Base-by-base conservation (phyloP, 2,113 vertebrate species). In the Mus spicilegus region DNA sequence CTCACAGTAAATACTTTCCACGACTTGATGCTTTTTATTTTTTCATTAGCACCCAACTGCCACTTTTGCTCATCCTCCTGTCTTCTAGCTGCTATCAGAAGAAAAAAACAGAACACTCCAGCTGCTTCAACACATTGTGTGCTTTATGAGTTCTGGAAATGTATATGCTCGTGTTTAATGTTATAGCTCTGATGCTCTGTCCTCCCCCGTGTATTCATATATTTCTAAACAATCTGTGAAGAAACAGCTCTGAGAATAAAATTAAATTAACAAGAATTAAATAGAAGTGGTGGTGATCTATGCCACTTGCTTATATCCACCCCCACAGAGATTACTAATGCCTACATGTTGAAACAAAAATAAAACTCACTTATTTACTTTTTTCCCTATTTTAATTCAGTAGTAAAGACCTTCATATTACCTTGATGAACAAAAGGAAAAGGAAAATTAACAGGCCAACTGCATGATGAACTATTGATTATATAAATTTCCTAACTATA, bases 161-260 rank as follows among this genome's bases (percentile, higher is more conserved):
- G 33, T 93, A 73, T 77, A 85, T 22, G 67, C 51, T 22, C 11
- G 0, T 58, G 54, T 67, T 89, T 80, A 97, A 96, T 93, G 93
- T 91, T 87, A 63, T 28, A 94, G 61, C n/a, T 8, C 5, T 95
- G 54, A 39, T 88, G 7, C 93, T 67, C 51, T 65, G 28, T 88
- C 94, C 33, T 84, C 49, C 93, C 12, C 81, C 81, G 76, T 2
- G 63, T 14, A 95, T 70, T 19, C 75, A 89, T 95, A 58, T 95
- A 96, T 96, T 95, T 95, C 80, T 90, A 95, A 94, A 92, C 78
- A 96, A 93, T 85, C 92, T 96, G 85, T 87, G 80, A 98, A 96
- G 72, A 42, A 95, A 33, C 58, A 87, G 12, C 54, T 95, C 49
- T 95, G 77, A 89, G 96, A 87, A 94, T 85, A 93, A 97, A 97